These are phyloP conservation scores for Podarcis siculus DNA, from an alignment of 2,797 vertebrate species.

Conservation along the genomic window DNA sequence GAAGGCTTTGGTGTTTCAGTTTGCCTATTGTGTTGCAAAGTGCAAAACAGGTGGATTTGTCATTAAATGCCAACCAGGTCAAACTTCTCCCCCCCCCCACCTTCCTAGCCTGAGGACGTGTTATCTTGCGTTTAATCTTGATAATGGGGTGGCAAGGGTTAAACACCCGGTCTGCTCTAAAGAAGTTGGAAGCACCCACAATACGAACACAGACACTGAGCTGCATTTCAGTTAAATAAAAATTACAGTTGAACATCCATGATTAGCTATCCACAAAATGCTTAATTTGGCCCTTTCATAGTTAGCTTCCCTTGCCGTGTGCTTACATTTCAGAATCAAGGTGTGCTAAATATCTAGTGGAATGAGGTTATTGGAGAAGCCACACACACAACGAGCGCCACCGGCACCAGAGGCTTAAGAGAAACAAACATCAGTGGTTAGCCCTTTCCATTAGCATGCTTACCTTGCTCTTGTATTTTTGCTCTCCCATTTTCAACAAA, in stretches of 20 bases:
- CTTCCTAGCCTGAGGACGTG: too few relatives aligned
- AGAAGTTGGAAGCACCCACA: neutral
- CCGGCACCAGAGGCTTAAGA: neutral
- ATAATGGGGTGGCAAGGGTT: too few relatives aligned
- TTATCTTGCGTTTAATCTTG: too few relatives aligned
- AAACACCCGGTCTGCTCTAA: neutral
- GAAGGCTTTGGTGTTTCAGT: too few relatives aligned
- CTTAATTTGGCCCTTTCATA: neutral
- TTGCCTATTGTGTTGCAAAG: too few relatives aligned
- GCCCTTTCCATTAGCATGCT: slow-evolving; percentile 25
- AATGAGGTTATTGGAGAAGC: neutral
- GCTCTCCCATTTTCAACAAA: slow-evolving; percentile 89
- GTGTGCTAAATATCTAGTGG: neutral
- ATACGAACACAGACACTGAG: too few relatives aligned
- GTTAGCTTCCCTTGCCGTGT: too few relatives aligned
- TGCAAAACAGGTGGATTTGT: too few relatives aligned
- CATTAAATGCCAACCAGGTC: too few relatives aligned
- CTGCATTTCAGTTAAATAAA: neutral
- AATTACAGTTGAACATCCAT: neutral
- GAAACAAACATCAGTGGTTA: too few relatives aligned
- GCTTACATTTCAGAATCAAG: neutral
- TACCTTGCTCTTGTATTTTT: slow-evolving; percentile 97
- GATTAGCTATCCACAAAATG: neutral
- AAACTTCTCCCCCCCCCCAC: too few relatives aligned
- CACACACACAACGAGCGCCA: fast-evolving